Base-by-base conservation (phyloP, 1,140 invertebrate genomes). In the Cotesia chilonis region DNA sequence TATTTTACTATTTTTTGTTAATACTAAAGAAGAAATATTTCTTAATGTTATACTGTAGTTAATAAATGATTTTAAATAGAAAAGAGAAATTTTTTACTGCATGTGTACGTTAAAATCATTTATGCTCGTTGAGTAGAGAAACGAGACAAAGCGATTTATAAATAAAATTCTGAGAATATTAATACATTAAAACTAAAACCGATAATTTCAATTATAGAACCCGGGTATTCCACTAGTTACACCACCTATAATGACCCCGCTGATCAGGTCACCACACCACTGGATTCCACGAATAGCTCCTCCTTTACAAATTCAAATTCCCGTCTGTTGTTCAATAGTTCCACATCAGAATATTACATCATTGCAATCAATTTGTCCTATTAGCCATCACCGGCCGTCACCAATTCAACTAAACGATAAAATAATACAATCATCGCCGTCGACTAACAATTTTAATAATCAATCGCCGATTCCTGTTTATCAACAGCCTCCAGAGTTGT, bases 401-500 rank as follows among this genome's bases (percentile, higher is more conserved):
- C 57, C 73, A 12, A 65, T 64, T 57, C 72, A 65, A 64, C 6
- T 66, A 10, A 41, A 38, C 28, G 75, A 78, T n/a, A 82, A 80
- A 51, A 68, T 80, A n/a, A 5, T 80, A 3, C 65, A 74, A 0
- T 64, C 9, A 41, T 6, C 5, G 10, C 10, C 41, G 10, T 47
- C 41, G 10, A 2, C 70, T n/a, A 51, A 37, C 10, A 80, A 80
- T n/a, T 17, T 75, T 54, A 78, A 28, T 20, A 36, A 28, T 41
- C 70, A 79, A 1, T 74, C 41, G 20, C 57, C 75, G 12, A 84
- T 85, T 54, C 83, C 85, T 0, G 79, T 86, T 2, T 86, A 85
- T 57, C 85, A 86, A 36, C 78, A 81, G 35, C 79, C 81, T 0
- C 66, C 76, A 0, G 84, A 86, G 6, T 12, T 81, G 3, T 83